Conservation (phyloP, 2,113 vertebrate species). For the Ceratotherium simum region DNA sequence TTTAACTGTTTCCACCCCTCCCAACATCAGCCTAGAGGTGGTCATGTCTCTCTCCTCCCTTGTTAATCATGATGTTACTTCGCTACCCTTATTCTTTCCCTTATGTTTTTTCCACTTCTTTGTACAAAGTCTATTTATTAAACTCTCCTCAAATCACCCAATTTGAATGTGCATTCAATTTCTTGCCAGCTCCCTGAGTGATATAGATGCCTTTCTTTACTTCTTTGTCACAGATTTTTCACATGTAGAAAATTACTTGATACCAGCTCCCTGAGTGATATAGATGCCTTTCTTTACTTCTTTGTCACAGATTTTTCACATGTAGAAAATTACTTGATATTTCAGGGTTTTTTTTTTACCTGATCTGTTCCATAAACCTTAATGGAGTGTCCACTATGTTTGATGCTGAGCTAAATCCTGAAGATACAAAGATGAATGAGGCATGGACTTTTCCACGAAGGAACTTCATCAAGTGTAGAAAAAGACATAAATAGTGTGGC, state of each 20-base stretch:
- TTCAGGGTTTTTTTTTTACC: not conserved
- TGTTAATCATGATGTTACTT: not conserved
- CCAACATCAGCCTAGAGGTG: not conserved
- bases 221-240: not conserved
- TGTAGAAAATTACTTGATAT: not conserved
- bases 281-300: not conserved
- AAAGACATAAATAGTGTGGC: not conserved
- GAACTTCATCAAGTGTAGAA: not conserved
- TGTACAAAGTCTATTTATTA: not conserved
- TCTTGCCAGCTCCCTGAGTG: not conserved
- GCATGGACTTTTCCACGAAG: not conserved
- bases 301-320: not conserved
- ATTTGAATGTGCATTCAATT: not conserved
- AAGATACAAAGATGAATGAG: not conserved
- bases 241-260: not conserved
- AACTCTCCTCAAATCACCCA: not conserved
- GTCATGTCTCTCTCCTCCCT: not conserved
- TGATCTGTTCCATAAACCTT: not conserved
- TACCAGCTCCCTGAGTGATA: not conserved
- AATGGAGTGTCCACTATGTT: not conserved
- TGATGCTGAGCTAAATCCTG: not conserved
- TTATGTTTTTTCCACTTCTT: not conserved
- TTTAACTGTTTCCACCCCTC: not conserved
- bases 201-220: not conserved
- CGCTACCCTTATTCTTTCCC: not conserved